A percentile compares a stretch with the other conserved stretches of the same genome.
Evolutionary conservation across 1,140 invertebrate genomes (phyloP).

Genomic region (Ridgeia piscesae): DNA sequence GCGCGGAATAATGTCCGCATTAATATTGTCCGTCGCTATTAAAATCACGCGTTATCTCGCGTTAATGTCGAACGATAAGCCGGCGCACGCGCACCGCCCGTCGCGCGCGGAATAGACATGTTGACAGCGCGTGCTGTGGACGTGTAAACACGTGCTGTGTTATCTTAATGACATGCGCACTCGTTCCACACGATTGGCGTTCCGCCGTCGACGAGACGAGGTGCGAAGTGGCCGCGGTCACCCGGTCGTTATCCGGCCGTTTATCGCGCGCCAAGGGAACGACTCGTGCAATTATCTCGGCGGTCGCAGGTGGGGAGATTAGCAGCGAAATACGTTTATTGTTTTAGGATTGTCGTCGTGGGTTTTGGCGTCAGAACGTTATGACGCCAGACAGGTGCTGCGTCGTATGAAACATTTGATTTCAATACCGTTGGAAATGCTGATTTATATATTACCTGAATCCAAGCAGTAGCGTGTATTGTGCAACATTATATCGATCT

Average conservation of each 20-base stretch:
- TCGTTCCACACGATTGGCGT: background rate
- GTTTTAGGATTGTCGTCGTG: background rate
- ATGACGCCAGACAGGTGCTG: background rate
- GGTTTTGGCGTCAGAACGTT: background rate
- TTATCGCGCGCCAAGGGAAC: background rate
- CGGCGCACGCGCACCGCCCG: background rate
- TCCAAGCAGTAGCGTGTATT: background rate
- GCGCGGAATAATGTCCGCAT: background rate
- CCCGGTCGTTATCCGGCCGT: background rate
- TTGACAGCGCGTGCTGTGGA: background rate
- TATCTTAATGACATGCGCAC: background rate
- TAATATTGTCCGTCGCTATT: background rate
- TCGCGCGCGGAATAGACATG: background rate
- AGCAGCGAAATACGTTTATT: constrained; percentile 5
- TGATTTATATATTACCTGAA: background rate
- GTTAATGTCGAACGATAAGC: background rate
- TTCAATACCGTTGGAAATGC: background rate
- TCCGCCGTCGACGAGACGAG: background rate
- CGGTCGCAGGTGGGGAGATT: background rate
- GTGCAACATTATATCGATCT: background rate
- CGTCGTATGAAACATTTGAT: background rate
- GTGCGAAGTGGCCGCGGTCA: background rate
- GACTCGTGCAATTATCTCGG: background rate
- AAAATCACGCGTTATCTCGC: constrained; percentile 4
- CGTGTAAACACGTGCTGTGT: background rate